A percentile compares a stretch with the other conserved stretches of the same genome.
Conservation (phyloP, 2,888 invertebrate genomes). For the Platypus cylindrus region DNA sequence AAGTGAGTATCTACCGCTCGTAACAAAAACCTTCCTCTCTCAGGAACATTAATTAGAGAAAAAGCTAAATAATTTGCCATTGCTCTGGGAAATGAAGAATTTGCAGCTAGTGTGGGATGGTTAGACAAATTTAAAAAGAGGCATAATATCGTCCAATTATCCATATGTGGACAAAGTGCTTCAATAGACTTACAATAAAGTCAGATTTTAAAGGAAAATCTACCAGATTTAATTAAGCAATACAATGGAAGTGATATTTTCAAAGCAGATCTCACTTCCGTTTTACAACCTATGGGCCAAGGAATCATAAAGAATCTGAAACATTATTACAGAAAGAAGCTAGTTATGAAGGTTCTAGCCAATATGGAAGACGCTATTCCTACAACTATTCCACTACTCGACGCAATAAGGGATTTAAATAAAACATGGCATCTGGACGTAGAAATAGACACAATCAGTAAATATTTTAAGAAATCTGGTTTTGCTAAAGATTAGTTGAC, state of each 20-base stretch:
- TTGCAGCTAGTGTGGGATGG: constrained; percentile 4
- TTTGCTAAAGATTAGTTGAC: no score
- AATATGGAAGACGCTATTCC: constrained; percentile 2
- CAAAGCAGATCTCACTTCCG: background rate
- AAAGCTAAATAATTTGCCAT: no score
- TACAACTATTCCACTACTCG: no score
- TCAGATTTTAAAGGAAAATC: background rate
- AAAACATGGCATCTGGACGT: no score
- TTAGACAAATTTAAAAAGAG: constrained; percentile 5
- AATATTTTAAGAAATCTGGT: no score
- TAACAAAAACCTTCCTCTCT: constrained; percentile 1
- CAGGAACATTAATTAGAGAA: no score
- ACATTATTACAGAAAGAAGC: background rate
- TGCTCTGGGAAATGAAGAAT: constrained; percentile 4
- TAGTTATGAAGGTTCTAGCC: constrained; percentile 1
- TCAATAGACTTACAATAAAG: constrained; percentile 2
- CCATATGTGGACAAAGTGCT: constrained; percentile 1
- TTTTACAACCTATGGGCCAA: no score
- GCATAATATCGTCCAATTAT: constrained; percentile 5
- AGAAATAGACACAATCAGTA: no score
- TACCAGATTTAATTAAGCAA: background rate
- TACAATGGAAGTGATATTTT: constrained; percentile 3
- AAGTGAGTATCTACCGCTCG: background rate
- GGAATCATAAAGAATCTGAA: background rate
- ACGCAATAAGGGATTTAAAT: constrained; percentile 3